These are phyloP conservation scores for Virgularia gustaviana DNA, from an alignment of 92 coral and sea anemone genomes.

Conservation along the genomic window DNA sequence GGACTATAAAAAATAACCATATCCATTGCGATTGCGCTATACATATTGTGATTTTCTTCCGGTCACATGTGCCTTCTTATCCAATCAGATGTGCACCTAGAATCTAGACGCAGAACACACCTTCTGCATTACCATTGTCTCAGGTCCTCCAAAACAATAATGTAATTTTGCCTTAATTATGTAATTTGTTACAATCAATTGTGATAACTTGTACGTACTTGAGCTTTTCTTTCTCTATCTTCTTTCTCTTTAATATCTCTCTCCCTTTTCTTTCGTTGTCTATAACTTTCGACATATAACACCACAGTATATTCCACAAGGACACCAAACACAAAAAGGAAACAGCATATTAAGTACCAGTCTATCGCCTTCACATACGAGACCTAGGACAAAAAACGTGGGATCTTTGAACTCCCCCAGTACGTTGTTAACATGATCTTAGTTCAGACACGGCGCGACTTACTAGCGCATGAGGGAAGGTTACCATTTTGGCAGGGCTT, in stretches of 20 bases:
- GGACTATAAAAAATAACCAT: too few species aligned
- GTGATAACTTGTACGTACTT: conserved; percentile 10
- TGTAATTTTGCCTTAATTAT: too few species aligned
- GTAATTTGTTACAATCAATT: too few species aligned
- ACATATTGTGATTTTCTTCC: too few species aligned
- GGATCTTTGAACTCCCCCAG: neutral
- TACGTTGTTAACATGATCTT: too few species aligned
- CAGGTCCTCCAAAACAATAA: conserved; percentile 1
- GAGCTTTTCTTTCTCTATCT: conserved; percentile 33
- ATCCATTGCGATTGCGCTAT: too few species aligned
- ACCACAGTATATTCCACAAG: conserved; percentile 87
- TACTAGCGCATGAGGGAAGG: too few species aligned
- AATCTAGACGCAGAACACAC: too few species aligned
- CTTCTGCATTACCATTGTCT: conserved; percentile 35
- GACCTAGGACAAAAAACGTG: conserved; percentile 60
- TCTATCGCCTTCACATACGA: conserved; percentile 96
- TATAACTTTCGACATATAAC: conserved; percentile 62
- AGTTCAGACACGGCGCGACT: too few species aligned
- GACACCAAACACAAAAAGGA: conserved; percentile 88
- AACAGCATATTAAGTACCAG: conserved; percentile 98
- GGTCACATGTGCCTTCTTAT: too few species aligned
- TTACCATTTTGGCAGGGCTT: too few species aligned
- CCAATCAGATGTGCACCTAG: too few species aligned
- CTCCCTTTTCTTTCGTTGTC: conserved; percentile 40
- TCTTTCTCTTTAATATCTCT: conserved; percentile 38